phyloP scores from a whole-genome alignment of 30 jellyfish, hydroid and myxozoan species.

The Pseudorhiza aurosa region DNA sequence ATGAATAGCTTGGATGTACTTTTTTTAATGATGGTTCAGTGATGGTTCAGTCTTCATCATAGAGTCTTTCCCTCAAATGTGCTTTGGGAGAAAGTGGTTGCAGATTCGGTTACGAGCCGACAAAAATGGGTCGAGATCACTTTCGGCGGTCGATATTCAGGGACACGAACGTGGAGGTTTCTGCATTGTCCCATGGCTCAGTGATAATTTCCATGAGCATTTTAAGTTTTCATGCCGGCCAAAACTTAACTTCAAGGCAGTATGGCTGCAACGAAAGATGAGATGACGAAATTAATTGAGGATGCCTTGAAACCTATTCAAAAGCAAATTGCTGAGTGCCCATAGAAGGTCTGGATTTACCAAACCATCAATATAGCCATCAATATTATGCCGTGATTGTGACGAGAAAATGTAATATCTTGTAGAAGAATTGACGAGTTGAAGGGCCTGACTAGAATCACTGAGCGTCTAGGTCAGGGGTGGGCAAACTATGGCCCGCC shows the following conservation, averaged over 20 bases:
- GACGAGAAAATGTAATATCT: conserved; percentile 30
- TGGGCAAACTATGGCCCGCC: no score
- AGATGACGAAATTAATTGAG: conserved; percentile 4
- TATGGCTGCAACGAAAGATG: conserved; percentile 19
- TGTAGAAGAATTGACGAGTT: conserved; percentile 23
- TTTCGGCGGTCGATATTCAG: no score
- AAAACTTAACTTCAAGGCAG: conserved; percentile 17
- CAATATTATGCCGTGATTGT: not conserved
- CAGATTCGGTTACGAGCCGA: no score
- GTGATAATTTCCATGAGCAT: conserved; percentile 7
- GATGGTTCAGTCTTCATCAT: no score
- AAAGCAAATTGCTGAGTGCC: conserved; percentile 13
- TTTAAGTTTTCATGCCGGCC: not conserved
- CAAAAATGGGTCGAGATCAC: no score
- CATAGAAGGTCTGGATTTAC: conserved; percentile 8
- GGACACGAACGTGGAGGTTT: no score
- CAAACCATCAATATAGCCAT: conserved; percentile 10
- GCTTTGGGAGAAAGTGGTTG: no score
- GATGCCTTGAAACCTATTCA: conserved; percentile 17
- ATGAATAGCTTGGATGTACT: not conserved
- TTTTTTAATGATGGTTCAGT: conserved; percentile 2
- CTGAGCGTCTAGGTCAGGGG: no score
- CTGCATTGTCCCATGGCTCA: no score
- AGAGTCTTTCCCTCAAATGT: no score
- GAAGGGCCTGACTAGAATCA: conserved; percentile 16